A percentile compares a stretch with the other conserved stretches of the same genome.
phyloP scores from a whole-genome alignment of 2,113 vertebrate genomes.

The Misgurnus anguillicaudatus region DNA sequence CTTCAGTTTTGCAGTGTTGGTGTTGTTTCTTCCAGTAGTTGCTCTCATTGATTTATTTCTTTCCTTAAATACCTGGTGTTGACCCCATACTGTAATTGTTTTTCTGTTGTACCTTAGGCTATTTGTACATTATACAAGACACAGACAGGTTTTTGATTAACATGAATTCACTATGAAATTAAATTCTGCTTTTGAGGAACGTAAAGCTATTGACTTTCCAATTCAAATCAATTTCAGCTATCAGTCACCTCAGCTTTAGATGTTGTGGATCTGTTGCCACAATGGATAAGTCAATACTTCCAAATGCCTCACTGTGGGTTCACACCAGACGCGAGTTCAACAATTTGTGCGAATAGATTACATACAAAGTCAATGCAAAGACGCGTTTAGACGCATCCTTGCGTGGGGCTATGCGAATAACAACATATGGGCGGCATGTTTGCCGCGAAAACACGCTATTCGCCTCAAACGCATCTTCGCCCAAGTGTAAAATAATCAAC shows the following conservation, averaged over 20 bases:
- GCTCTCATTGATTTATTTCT: not conserved
- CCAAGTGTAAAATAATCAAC: too few relatives aligned
- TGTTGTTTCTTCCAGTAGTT: constrained; percentile 34
- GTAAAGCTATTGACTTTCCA: not conserved
- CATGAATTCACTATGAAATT: not conserved
- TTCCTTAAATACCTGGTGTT: not conserved
- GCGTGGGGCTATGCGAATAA: too few relatives aligned
- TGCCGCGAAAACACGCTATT: too few relatives aligned
- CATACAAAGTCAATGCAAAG: too few relatives aligned
- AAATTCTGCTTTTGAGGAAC: not conserved
- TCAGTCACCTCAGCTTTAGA: not conserved
- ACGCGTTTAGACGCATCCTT: too few relatives aligned
- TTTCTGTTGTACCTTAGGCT: not conserved
- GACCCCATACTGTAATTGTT: not conserved
- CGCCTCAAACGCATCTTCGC: too few relatives aligned
- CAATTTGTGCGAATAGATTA: too few relatives aligned
- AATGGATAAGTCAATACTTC: constrained; percentile 35
- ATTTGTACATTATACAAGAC: not conserved
- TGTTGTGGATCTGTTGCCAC: constrained; percentile 15
- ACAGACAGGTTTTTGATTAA: not conserved
- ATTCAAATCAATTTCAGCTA: constrained; percentile 1
- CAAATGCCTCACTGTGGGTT: too few relatives aligned
- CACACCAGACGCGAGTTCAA: too few relatives aligned
- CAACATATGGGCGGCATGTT: too few relatives aligned
- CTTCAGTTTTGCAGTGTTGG: not conserved